Percentiles rank a stretch among this genome's conserved stretches.
Conservation (phyloP, 1,140 invertebrate species). For the Microplitis demolitor region DNA sequence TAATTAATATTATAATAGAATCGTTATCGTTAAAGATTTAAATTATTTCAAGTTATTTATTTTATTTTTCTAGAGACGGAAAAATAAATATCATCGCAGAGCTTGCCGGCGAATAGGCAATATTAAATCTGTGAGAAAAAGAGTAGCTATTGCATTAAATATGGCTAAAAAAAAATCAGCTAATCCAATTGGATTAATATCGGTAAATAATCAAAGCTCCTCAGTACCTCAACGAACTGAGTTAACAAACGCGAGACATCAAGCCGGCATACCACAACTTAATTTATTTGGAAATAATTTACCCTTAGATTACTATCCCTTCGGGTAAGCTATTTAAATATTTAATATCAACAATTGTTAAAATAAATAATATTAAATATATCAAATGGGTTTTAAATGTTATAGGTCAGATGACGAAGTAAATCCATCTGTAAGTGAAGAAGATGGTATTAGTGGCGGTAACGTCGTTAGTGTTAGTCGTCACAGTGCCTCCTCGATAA, state of each 20-base stretch:
- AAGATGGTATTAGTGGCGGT: constrained; percentile 32
- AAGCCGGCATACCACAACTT: constrained; percentile 49
- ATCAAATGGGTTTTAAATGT: constrained; percentile 22
- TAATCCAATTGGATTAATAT: constrained; percentile 52
- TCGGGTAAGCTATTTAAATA: constrained; percentile 45
- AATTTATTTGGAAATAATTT: constrained; percentile 52
- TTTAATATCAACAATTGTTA: constrained; percentile 15
- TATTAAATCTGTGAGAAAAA: constrained; percentile 50
- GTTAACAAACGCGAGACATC: constrained; percentile 38
- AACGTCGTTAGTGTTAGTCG: constrained; percentile 40
- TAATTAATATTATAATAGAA: too few relatives aligned
- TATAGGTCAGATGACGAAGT: constrained; percentile 53
- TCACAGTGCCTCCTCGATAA: constrained; percentile 44
- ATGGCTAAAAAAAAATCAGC: constrained; percentile 49
- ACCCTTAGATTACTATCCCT: constrained; percentile 51
- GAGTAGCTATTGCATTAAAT: constrained; percentile 55
- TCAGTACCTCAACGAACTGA: constrained; percentile 28
- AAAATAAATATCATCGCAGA: constrained; percentile 35
- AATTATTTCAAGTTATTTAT: background rate
- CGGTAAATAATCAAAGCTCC: constrained; percentile 44
- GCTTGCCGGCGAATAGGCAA: constrained; percentile 36
- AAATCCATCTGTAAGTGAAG: constrained; percentile 21
- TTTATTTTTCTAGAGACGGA: constrained; percentile 32
- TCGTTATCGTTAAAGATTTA: too few relatives aligned
- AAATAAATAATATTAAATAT: constrained; percentile 4